Evolutionary conservation across 2,888 invertebrate species (phyloP).

Genomic region (Rhagium mordax): DNA sequence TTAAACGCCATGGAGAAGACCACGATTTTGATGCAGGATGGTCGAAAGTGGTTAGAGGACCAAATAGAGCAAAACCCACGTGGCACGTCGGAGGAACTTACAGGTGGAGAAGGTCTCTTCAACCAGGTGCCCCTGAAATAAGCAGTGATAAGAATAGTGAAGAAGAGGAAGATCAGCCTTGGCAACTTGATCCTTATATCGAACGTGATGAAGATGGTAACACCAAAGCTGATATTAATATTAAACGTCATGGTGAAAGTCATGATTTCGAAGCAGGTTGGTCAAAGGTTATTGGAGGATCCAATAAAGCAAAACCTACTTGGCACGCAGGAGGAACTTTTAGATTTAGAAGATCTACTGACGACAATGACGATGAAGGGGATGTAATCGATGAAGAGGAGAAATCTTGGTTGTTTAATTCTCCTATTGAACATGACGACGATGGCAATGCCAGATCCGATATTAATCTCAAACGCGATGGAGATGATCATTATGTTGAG

Average conservation of each 20-base stretch:
- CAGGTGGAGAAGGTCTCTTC: background rate
- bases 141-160: background rate
- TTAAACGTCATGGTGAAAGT: constrained; percentile 39
- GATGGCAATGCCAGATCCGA: constrained; percentile 41
- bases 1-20: constrained; percentile 15
- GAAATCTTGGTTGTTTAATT: constrained; percentile 39
- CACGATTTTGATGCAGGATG: constrained; percentile 15
- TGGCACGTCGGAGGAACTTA: constrained; percentile 7
- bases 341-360: constrained; percentile 31
- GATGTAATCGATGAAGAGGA: constrained; percentile 37
- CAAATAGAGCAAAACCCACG: background rate
- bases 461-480: constrained; percentile 30
- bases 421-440: constrained; percentile 37
- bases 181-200: constrained; percentile 42
- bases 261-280: constrained; percentile 45
- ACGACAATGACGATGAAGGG: constrained; percentile 1
- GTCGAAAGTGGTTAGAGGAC: constrained; percentile 15
- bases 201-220: constrained; percentile 41
- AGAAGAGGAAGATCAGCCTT: constrained; percentile 23
- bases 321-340: constrained; percentile 44
- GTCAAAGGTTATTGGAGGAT: constrained; percentile 44
- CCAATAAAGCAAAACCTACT: constrained; percentile 44
- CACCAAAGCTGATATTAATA: constrained; percentile 36
- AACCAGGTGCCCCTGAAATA: too few relatives aligned
- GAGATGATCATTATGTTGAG: constrained; percentile 28